Evolutionary conservation across 2,888 invertebrate genomes (phyloP), one percentile per base, ranked within the genome.

Genomic region (Ennomos fuscantarius): DNA sequence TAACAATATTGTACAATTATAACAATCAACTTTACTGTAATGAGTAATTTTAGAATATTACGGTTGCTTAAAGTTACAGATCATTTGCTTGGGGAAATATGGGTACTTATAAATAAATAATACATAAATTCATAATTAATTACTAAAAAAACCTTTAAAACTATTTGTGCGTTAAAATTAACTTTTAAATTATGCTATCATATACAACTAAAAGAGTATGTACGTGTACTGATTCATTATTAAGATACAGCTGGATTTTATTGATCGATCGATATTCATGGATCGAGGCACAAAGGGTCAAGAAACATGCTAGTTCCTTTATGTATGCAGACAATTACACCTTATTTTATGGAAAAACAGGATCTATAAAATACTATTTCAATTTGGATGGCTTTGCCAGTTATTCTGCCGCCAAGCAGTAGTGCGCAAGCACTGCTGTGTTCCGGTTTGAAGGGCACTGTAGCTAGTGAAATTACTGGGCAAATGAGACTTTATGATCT

Each of bases 151-250:
- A 54, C 33, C 12, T 49, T 50, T 46, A 60, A 34, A 56, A 49
- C 44, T 60, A 66, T 45, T 66, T 66, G 66, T 66, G 66, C 63
- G 60, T 64, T 55, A 39, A 55, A 58, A 58, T 40, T 36, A 52
- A 58, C 41, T 39, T 42, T 50, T 32, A 36, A 50, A 45, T 15
- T 49, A 55, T 47, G 48, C 43, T 42, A n/a, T n/a, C n/a, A n/a
- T n/a, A n/a, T n/a, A 54, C 10, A 34, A 24, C 24, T 24, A 24
- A 24, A 49, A 37, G 32, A 43, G 54, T 57, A 63, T 54, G 39
- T 50, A 60, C 45, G 45, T 55, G 55, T 55, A 49, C 55, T 55
- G 44, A 44, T 49, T 53, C 2, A 34, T 34, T 44, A 10, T 10
- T 24, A 24, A 41, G 24, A 24, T 24, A 24, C 5, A 41, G 0